These are phyloP conservation scores for Tuta absoluta DNA, from an alignment of 2,888 invertebrate species.

Conservation along the genomic window DNA sequence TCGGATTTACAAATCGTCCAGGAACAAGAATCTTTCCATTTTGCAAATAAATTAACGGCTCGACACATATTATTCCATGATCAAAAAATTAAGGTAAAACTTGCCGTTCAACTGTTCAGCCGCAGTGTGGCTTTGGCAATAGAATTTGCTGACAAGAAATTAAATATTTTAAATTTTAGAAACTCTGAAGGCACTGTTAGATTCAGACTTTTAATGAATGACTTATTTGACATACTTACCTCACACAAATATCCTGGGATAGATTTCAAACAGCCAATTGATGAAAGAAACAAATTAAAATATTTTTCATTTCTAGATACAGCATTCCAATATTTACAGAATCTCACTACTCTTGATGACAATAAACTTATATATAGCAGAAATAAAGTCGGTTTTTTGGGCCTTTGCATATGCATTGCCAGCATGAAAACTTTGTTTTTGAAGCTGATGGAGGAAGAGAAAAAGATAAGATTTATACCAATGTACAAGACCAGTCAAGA, in stretches of 20 bases:
- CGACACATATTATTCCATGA: conserved; percentile 2
- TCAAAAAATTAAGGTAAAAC: neutral
- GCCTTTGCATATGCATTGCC: neutral
- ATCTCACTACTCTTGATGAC: neutral
- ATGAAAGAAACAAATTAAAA: conserved; percentile 3
- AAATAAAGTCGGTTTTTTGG: neutral
- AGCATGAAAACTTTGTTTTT: neutral
- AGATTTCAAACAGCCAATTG: conserved; percentile 24
- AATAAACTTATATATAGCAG: neutral
- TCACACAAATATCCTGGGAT: conserved; percentile 22
- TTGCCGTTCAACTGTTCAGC: conserved; percentile 24
- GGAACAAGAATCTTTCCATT: neutral
- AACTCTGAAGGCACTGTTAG: neutral
- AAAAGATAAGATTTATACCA: neutral
- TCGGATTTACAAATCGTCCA: neutral
- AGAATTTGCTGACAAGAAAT: conserved; percentile 13
- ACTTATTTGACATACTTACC: conserved; percentile 28
- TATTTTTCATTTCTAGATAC: neutral
- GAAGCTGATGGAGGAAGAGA: neutral
- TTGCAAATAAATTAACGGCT: conserved; percentile 3
- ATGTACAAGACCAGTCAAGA: neutral
- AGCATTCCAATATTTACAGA: neutral
- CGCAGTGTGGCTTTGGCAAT: conserved; percentile 25
- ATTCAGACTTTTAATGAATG: conserved; percentile 17
- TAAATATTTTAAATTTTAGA: neutral